These are phyloP conservation scores for Leptopilina myrica DNA, from an alignment of 2,888 invertebrate genomes.

Conservation along the genomic window DNA sequence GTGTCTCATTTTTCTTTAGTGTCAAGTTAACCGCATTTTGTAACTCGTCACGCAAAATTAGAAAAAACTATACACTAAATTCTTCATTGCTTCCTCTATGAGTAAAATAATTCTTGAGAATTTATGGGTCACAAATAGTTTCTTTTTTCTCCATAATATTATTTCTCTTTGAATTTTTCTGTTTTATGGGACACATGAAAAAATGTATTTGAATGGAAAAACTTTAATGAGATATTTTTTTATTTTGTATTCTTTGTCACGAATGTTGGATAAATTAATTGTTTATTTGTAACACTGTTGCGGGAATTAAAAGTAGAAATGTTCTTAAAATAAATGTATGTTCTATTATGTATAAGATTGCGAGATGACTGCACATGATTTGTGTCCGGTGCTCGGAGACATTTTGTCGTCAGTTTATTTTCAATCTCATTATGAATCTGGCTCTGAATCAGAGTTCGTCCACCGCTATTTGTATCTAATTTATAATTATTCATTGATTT, in stretches of 20 bases:
- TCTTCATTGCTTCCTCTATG: background rate
- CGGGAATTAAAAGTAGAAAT: background rate
- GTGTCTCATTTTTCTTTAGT: background rate
- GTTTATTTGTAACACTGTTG: background rate
- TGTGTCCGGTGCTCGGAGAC: slow-evolving; percentile 29
- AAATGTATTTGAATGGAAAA: no score
- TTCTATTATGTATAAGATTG: background rate
- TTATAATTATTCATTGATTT: slow-evolving; percentile 11
- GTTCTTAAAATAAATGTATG: slow-evolving; percentile 6
- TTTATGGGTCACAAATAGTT: background rate
- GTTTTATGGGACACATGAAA: no score
- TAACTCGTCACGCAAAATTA: slow-evolving; percentile 7
- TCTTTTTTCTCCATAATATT: no score
- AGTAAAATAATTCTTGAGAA: background rate
- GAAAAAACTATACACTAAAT: background rate
- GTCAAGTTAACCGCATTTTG: slow-evolving; percentile 4
- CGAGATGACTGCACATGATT: slow-evolving; percentile 29
- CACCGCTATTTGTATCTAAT: slow-evolving; percentile 26
- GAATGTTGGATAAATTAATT: background rate
- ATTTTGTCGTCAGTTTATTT: slow-evolving; percentile 37
- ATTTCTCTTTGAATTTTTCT: no score
- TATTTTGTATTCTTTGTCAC: no score
- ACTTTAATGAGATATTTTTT: no score
- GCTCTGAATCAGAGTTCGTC: slow-evolving; percentile 36
- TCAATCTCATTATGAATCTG: slow-evolving; percentile 22